A percentile compares a stretch with the other conserved stretches of the same genome.
Conservation (phyloP, 1,140 invertebrate genomes). For the Choristoneura fumiferana region DNA sequence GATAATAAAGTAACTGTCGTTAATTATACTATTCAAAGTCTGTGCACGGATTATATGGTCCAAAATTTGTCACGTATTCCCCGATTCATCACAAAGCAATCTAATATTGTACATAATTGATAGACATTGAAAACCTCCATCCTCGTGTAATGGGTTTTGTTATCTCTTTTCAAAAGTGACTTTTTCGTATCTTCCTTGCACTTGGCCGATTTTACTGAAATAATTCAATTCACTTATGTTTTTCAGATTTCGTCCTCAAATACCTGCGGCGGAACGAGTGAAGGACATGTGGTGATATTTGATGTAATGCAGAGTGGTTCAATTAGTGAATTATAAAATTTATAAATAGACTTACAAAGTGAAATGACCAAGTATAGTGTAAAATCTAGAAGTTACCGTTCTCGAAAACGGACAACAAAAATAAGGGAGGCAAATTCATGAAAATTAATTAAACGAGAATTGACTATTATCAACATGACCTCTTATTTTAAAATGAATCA, state of each 20-base stretch:
- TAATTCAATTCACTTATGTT: constrained; percentile 16
- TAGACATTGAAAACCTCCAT: no score
- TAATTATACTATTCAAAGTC: no score
- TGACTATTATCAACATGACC: neutral
- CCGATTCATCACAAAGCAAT: no score
- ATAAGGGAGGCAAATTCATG: neutral
- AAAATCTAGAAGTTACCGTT: constrained; percentile 25
- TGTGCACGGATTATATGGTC: no score
- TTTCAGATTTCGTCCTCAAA: constrained; percentile 62
- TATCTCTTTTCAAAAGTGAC: no score
- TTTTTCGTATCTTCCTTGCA: neutral
- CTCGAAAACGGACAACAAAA: constrained; percentile 22
- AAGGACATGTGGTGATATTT: constrained; percentile 76
- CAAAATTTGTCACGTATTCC: no score
- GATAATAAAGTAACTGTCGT: no score
- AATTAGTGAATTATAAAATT: constrained; percentile 29
- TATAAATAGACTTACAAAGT: constrained; percentile 4
- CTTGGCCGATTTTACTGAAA: neutral
- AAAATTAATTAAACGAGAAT: neutral
- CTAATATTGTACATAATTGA: no score
- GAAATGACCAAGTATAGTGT: constrained; percentile 18
- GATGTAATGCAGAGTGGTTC: constrained; percentile 32
- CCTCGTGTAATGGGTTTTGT: no score
- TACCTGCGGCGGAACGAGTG: constrained; percentile 62
- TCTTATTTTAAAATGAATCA: neutral